Evolutionary conservation across 2,797 vertebrate species (phyloP).

Genomic region (Yasuhikotakia modesta): DNA sequence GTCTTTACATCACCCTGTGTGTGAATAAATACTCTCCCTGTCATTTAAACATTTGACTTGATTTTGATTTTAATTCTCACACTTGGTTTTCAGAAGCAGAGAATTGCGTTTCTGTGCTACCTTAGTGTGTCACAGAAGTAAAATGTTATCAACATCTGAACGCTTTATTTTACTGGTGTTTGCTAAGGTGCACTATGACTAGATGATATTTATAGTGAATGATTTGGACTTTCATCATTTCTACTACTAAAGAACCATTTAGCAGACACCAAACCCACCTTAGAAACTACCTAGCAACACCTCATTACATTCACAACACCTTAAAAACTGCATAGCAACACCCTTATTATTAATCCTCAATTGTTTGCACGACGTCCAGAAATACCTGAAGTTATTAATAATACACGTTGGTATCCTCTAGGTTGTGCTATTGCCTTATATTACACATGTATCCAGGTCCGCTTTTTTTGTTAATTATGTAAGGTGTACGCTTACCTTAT

Average conservation of each 20-base stretch:
- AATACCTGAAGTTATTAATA: neutral
- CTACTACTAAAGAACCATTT: neutral
- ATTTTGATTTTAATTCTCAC: constrained; percentile 3
- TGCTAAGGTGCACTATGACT: neutral
- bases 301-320: neutral
- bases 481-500: neutral
- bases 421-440: constrained; percentile 81
- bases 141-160: neutral
- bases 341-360: neutral
- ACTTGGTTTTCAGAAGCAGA: neutral
- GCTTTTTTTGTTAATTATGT: neutral
- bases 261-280: neutral
- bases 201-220: neutral
- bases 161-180: neutral
- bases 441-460: constrained; percentile 29
- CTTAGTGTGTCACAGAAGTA: neutral
- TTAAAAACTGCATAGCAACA: neutral
- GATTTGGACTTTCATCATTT: neutral
- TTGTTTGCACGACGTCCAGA: neutral
- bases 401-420: constrained; percentile 66
- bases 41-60: too few species aligned
- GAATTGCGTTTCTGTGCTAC: neutral
- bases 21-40: neutral
- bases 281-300: neutral
- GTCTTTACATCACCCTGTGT: constrained; percentile 7